These are phyloP conservation scores for Mamestra configurata DNA, from an alignment of 1,140 invertebrate genomes.

Conservation along the genomic window DNA sequence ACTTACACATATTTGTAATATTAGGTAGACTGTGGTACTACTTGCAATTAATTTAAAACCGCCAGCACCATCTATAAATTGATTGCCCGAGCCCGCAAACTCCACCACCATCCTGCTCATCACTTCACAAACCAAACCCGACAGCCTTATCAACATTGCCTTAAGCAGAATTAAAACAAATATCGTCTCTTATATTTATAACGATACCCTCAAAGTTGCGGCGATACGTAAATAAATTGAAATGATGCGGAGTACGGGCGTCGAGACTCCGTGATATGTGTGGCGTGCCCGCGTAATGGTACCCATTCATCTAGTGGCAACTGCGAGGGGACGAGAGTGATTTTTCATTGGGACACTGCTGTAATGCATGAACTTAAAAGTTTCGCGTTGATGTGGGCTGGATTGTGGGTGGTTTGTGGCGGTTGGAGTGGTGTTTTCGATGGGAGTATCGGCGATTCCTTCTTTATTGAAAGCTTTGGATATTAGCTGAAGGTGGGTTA, in stretches of 20 bases:
- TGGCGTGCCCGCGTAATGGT: conserved; percentile 72
- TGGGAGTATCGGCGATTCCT: no score
- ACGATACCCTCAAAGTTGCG: conserved; percentile 24
- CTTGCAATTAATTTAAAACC: no score
- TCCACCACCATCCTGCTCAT: no score
- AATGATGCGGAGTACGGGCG: conserved; percentile 67
- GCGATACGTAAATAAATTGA: conserved; percentile 67
- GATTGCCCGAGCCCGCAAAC: no score
- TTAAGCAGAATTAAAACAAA: not conserved
- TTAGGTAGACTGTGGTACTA: no score
- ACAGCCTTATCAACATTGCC: not conserved
- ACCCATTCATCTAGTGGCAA: conserved; percentile 66
- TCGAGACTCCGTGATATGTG: conserved; percentile 75
- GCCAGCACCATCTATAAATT: no score
- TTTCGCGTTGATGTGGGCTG: conserved; percentile 4
- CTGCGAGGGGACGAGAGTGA: conserved; percentile 58
- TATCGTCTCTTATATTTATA: not conserved
- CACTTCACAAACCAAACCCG: no score
- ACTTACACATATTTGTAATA: no score
- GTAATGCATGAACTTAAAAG: conserved; percentile 44
- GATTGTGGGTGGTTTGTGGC: not conserved
- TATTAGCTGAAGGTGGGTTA: no score
- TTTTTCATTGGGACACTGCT: conserved; percentile 69
- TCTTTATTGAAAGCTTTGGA: no score
- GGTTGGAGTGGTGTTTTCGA: no score